Percentiles rank a stretch among this genome's conserved stretches.
phyloP scores from a whole-genome alignment of 2,888 invertebrate genomes.

The Callyntrura guangdongensis region DNA sequence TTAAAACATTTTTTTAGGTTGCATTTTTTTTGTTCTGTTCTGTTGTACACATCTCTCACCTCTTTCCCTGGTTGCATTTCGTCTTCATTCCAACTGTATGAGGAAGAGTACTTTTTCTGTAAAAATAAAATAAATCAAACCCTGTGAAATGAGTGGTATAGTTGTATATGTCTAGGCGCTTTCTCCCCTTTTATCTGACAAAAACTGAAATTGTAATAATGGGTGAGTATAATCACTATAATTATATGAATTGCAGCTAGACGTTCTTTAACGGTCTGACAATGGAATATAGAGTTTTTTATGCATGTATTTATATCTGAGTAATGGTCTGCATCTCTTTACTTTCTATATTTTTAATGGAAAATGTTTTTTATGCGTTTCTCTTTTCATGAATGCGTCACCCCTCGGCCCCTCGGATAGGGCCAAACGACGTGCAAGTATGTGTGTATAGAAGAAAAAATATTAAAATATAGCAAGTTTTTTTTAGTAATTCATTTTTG shows the following conservation, averaged over 20 bases:
- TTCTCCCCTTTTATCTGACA: not conserved
- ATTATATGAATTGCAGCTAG: not conserved
- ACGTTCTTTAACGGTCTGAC: not conserved
- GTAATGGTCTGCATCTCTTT: too few relatives aligned
- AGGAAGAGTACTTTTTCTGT: conserved; percentile 93
- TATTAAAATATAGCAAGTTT: too few relatives aligned
- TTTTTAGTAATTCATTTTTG: too few relatives aligned
- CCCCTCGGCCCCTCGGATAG: too few relatives aligned
- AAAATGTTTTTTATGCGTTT: too few relatives aligned
- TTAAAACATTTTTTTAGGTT: not conserved
- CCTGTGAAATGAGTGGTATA: conserved; percentile 32
- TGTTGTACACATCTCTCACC: conserved; percentile 86
- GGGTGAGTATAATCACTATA: not conserved
- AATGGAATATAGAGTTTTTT: not conserved
- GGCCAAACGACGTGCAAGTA: too few relatives aligned
- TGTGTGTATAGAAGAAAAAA: too few relatives aligned
- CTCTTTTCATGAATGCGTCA: too few relatives aligned
- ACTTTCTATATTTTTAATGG: too few relatives aligned
- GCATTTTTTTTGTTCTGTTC: not conserved
- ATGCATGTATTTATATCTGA: not conserved
- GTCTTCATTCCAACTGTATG: conserved; percentile 96
- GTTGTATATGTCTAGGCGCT: not conserved
- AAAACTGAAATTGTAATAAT: not conserved
- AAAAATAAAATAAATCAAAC: conserved; percentile 86
- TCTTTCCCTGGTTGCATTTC: conserved; percentile 90